These are phyloP conservation scores for Odocoileus virginianus DNA, from an alignment of 2,113 vertebrate species.

Conservation along the genomic window DNA sequence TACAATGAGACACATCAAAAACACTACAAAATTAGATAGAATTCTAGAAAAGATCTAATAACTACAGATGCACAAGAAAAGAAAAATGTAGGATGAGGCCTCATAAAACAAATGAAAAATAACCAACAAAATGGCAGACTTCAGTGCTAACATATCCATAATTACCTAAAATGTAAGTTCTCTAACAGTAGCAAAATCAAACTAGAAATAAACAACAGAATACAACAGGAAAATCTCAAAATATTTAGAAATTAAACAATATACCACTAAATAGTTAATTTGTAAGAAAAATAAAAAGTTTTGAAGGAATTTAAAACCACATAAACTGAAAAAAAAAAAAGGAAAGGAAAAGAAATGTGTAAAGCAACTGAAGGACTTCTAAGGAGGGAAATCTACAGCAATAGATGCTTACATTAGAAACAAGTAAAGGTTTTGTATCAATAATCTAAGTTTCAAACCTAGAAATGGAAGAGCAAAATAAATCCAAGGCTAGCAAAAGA, in stretches of 20 bases:
- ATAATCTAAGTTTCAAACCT: background rate
- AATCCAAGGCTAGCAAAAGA: background rate
- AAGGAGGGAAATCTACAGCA: background rate
- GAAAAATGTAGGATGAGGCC: background rate
- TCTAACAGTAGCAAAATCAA: background rate
- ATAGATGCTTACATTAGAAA: background rate
- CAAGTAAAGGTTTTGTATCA: background rate
- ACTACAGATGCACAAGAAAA: background rate
- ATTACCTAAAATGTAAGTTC: background rate
- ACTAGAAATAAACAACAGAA: background rate
- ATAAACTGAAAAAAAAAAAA: background rate
- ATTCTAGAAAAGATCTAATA: background rate
- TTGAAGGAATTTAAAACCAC: background rate
- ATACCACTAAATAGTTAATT: background rate
- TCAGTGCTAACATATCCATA: background rate
- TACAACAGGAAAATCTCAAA: background rate
- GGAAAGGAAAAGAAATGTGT: background rate
- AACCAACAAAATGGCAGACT: background rate
- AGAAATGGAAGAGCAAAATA: background rate
- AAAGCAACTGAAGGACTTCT: background rate
- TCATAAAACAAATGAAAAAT: background rate
- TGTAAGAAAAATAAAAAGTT: background rate
- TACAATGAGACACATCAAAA: background rate
- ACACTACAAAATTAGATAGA: background rate
- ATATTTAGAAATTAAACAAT: background rate